Evolutionary conservation across 2,797 vertebrate species (phyloP).

Genomic region (Pteropus rufus): DNA sequence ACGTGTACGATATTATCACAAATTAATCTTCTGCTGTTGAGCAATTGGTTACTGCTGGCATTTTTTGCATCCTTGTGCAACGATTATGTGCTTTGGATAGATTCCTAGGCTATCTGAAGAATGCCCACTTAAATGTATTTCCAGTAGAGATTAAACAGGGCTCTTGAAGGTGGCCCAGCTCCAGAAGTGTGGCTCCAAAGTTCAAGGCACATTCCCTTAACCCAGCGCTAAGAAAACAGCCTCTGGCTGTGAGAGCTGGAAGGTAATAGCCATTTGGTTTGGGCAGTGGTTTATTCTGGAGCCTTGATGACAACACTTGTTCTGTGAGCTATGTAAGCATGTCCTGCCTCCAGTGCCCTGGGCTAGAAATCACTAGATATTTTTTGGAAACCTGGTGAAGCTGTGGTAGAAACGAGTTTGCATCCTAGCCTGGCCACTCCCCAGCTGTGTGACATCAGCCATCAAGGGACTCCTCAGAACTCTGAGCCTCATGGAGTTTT

Average conservation of each 20-base stretch:
- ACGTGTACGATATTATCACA: rapidly evolving
- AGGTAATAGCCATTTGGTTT: background rate
- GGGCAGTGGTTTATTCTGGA: background rate
- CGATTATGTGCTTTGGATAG: background rate
- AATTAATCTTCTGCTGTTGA: background rate
- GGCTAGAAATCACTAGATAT: background rate
- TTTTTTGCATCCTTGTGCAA: background rate
- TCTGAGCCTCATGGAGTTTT: background rate
- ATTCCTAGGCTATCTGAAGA: background rate
- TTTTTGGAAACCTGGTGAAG: background rate
- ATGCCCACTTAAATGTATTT: background rate
- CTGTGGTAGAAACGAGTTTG: background rate
- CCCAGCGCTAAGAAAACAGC: background rate
- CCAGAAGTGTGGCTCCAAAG: background rate
- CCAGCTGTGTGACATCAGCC: rapidly evolving
- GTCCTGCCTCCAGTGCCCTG: background rate
- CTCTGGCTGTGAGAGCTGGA: background rate
- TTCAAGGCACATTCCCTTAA: too few relatives aligned
- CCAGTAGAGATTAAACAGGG: background rate
- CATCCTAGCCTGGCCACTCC: rapidly evolving
- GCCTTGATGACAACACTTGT: background rate
- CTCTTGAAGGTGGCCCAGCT: background rate
- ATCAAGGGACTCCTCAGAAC: background rate
- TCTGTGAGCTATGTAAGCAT: background rate
- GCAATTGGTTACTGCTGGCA: background rate